Evolutionary conservation across 2,797 vertebrate genomes (phyloP).

Genomic region (Oryzias dopingdopingensis): DNA sequence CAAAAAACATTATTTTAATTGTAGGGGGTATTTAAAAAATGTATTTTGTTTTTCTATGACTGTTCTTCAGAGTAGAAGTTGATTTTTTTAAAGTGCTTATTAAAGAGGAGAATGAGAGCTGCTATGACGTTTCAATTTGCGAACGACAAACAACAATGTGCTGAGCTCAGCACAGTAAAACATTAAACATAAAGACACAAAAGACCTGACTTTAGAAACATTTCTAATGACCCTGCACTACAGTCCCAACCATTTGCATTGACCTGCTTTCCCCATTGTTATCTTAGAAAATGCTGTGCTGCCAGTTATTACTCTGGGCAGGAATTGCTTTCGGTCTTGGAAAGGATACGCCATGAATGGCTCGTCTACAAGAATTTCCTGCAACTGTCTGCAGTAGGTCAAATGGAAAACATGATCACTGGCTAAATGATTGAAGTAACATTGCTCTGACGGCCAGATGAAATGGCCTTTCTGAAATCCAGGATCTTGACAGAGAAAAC

Average conservation of each 20-base stretch:
- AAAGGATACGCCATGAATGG: slow-evolving; percentile 67
- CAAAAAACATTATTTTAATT: too few relatives aligned
- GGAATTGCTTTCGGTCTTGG: slow-evolving; percentile 56
- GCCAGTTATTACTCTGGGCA: slow-evolving; percentile 51
- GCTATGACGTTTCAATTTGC: slow-evolving; percentile 29
- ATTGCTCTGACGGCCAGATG: slow-evolving; percentile 24
- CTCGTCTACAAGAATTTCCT: slow-evolving; percentile 64
- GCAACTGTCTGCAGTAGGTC: slow-evolving; percentile 65
- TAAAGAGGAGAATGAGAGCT: slow-evolving; percentile 31
- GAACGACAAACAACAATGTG: slow-evolving; percentile 44
- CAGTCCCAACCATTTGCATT: slow-evolving; percentile 37
- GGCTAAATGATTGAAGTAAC: slow-evolving; percentile 29
- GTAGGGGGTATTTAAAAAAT: too few relatives aligned
- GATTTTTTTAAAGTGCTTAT: slow-evolving; percentile 22
- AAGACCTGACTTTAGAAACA: slow-evolving; percentile 43
- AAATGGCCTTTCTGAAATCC: slow-evolving; percentile 23
- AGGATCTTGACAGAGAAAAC: not conserved
- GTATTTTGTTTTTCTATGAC: too few relatives aligned
- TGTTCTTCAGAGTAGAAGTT: too few relatives aligned
- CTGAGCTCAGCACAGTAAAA: slow-evolving; percentile 55
- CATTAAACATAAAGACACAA: slow-evolving; percentile 63
- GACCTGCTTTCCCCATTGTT: slow-evolving; percentile 32
- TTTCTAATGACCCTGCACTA: slow-evolving; percentile 52
- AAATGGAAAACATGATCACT: slow-evolving; percentile 55
- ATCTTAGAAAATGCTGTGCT: slow-evolving; percentile 45